A percentile compares a stretch with the other conserved stretches of the same genome.
Conservation (phyloP, 1,140 invertebrate species). For the Drusus annulatus region DNA sequence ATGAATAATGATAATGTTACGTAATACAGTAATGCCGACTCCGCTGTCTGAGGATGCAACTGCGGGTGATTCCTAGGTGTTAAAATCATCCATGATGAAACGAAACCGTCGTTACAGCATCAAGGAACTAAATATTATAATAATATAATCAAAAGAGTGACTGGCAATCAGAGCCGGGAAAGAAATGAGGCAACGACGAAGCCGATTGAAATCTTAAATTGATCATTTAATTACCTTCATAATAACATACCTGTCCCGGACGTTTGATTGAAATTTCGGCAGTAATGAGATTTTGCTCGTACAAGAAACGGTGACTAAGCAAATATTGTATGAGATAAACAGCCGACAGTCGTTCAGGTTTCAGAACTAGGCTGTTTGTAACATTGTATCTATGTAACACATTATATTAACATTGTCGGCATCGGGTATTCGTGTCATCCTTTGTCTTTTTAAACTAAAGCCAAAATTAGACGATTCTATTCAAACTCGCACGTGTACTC, state of each 20-base stretch:
- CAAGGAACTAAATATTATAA: background rate
- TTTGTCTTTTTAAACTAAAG: too few relatives aligned
- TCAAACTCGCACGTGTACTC: too few relatives aligned
- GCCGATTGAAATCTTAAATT: conserved; percentile 34
- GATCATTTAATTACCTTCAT: conserved; percentile 30
- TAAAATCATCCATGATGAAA: conserved; percentile 29
- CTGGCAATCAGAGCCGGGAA: conserved; percentile 7
- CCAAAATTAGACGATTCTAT: too few relatives aligned
- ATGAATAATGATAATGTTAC: too few relatives aligned
- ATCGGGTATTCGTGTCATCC: too few relatives aligned
- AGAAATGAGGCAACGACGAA: conserved; percentile 27
- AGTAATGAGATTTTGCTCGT: conserved; percentile 27
- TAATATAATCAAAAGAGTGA: conserved; percentile 25
- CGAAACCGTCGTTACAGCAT: conserved; percentile 3
- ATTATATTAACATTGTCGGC: too few relatives aligned
- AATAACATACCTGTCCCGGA: conserved; percentile 13
- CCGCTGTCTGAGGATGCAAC: conserved; percentile 8
- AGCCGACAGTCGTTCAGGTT: too few relatives aligned
- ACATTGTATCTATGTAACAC: too few relatives aligned
- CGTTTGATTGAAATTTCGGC: conserved; percentile 29
- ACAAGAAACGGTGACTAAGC: background rate
- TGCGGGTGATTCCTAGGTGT: conserved; percentile 19
- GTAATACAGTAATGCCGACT: background rate
- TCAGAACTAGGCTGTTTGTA: too few relatives aligned
- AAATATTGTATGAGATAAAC: too few relatives aligned